Conservation (phyloP, 2,888 invertebrate species). For the Agrochola lychnidis region DNA sequence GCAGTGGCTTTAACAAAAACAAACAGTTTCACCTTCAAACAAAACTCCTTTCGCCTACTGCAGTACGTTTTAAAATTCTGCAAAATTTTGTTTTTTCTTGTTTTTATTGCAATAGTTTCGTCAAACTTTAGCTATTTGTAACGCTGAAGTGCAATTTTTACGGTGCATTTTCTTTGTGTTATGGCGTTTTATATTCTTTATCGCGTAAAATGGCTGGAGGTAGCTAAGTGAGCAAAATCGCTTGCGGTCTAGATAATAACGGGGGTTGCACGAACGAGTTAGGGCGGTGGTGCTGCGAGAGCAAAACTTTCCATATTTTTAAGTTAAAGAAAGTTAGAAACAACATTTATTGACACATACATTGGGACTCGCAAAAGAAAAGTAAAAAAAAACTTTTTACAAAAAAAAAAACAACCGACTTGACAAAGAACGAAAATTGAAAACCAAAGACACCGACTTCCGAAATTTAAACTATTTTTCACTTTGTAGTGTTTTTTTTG, state of each 20-base stretch:
- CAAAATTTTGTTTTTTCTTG: background rate
- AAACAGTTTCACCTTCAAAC: background rate
- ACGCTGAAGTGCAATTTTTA: constrained; percentile 40
- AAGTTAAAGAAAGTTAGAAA: no score
- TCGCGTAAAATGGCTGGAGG: constrained; percentile 56
- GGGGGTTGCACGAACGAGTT: constrained; percentile 52
- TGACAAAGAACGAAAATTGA: no score
- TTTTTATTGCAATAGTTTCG: constrained; percentile 44
- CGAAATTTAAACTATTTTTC: no score
- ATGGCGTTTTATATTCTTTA: constrained; percentile 40
- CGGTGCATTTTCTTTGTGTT: constrained; percentile 32
- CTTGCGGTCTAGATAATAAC: constrained; percentile 62
- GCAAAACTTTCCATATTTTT: background rate
- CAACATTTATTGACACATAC: background rate
- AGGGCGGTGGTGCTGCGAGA: constrained; percentile 9
- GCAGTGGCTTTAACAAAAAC: background rate
- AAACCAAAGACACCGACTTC: no score
- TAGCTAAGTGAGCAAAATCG: constrained; percentile 53
- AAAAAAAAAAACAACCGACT: no score
- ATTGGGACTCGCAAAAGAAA: background rate
- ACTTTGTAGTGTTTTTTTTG: no score
- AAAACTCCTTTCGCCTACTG: background rate
- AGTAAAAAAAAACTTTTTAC: no score
- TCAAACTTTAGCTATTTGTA: constrained; percentile 44
- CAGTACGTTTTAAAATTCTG: constrained; percentile 27